phyloP scores from a whole-genome alignment of 2,113 vertebrate species.

The Himantopus leucocephalus region DNA sequence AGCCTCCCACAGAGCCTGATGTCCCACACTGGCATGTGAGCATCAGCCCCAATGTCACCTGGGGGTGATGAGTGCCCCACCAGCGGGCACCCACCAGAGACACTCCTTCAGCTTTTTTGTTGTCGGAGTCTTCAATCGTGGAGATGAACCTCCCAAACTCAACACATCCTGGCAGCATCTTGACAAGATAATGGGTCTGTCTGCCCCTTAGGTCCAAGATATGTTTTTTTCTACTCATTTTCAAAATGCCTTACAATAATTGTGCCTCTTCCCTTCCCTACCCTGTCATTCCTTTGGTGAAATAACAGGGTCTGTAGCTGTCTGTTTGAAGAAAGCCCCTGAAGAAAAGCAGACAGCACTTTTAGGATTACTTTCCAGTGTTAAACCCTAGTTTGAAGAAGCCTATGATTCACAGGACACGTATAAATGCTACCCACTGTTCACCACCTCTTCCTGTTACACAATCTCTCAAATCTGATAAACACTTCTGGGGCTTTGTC shows the following conservation, averaged over 20 bases:
- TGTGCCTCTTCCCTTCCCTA: background rate
- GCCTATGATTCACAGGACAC: constrained; percentile 19
- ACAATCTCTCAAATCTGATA: constrained; percentile 22
- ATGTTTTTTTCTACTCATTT: background rate
- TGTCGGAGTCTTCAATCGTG: fast-evolving
- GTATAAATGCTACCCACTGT: background rate
- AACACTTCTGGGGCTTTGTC: constrained; percentile 43
- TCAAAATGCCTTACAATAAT: background rate
- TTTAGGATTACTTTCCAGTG: background rate
- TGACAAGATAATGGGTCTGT: background rate
- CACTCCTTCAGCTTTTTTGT: background rate
- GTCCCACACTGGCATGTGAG: fast-evolving
- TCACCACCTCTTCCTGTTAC: constrained; percentile 29
- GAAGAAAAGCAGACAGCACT: background rate
- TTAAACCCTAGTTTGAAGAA: background rate
- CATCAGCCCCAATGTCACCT: fast-evolving
- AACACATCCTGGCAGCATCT: background rate
- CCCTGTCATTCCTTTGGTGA: background rate
- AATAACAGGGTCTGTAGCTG: background rate
- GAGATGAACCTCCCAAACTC: background rate
- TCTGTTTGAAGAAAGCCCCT: background rate
- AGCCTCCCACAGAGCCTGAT: background rate
- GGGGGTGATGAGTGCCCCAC: background rate
- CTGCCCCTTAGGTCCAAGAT: background rate
- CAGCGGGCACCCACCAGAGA: background rate